Percentiles rank a stretch among this genome's conserved stretches.
Evolutionary conservation across 2,888 invertebrate genomes (phyloP).

Genomic region (Heterodera filipjevi): DNA sequence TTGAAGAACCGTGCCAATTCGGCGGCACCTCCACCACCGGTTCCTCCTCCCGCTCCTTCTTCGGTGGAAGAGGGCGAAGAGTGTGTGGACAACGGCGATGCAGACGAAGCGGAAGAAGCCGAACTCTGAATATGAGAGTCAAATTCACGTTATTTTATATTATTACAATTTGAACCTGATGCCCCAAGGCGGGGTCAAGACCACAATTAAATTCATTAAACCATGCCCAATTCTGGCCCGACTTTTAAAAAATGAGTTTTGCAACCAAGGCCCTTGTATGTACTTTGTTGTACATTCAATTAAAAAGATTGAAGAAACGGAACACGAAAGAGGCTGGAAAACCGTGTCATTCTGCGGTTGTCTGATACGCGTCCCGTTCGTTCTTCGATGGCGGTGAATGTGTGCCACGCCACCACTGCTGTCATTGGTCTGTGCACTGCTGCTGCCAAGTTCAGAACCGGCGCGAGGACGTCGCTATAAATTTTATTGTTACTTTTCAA

Average conservation of each 20-base stretch:
- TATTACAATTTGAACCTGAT: no score
- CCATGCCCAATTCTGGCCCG: not conserved
- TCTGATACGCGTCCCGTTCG: not conserved
- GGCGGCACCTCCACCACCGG: not conserved
- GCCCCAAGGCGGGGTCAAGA: no score
- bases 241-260: no score
- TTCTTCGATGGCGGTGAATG: conserved; percentile 9
- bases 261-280: no score
- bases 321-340: no score
- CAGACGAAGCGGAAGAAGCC: not conserved
- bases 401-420: not conserved
- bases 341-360: conserved; percentile 27
- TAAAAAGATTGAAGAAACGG: no score
- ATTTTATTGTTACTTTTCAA: not conserved
- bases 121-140: not conserved
- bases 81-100: not conserved
- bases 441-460: conserved; percentile 4
- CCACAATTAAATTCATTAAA: no score
- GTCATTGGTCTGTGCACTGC: not conserved
- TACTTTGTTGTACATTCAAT: not conserved
- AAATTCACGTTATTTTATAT: no score
- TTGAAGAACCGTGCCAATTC: not conserved
- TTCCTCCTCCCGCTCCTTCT: not conserved
- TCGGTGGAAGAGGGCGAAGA: not conserved
- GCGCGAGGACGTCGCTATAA: conserved; percentile 30